phyloP scores from a whole-genome alignment of 2,797 vertebrate species.

The Nasua narica region DNA sequence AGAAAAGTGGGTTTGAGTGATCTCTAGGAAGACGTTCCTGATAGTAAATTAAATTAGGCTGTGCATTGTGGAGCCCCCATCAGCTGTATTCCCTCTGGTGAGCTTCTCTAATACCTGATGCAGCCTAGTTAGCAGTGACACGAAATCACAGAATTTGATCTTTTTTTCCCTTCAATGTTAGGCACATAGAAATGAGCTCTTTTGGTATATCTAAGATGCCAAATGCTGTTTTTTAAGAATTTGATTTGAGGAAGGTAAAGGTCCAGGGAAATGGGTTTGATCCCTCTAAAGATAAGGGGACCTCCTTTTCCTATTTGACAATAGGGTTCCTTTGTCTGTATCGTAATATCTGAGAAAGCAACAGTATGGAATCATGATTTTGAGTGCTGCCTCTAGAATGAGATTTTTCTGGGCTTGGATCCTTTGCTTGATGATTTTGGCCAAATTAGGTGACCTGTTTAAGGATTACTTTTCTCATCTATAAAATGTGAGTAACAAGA shows the following conservation, averaged over 20 bases:
- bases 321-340: not conserved
- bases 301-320: not conserved
- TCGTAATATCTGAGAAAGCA: not conserved
- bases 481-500: not conserved
- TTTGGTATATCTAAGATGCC: not conserved
- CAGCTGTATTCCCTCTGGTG: conserved; percentile 51
- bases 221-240: not conserved
- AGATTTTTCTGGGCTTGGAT: not conserved
- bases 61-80: conserved; percentile 42
- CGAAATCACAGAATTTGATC: conserved; percentile 34
- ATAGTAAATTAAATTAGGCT: conserved; percentile 74
- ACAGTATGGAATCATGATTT: not conserved
- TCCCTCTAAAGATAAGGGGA: not conserved
- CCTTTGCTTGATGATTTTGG: not conserved
- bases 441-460: not conserved
- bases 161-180: not conserved
- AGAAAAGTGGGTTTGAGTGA: conserved; percentile 26
- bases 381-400: not conserved
- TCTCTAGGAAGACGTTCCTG: conserved; percentile 65
- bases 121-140: conserved; percentile 66
- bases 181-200: not conserved
- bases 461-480: not conserved
- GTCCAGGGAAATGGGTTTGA: not conserved
- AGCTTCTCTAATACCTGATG: conserved; percentile 53
- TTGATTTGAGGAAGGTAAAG: not conserved